Percentiles rank a stretch among this genome's conserved stretches.
phyloP scores from a whole-genome alignment of 2,888 invertebrate species.

The Euzetes globulus region DNA sequence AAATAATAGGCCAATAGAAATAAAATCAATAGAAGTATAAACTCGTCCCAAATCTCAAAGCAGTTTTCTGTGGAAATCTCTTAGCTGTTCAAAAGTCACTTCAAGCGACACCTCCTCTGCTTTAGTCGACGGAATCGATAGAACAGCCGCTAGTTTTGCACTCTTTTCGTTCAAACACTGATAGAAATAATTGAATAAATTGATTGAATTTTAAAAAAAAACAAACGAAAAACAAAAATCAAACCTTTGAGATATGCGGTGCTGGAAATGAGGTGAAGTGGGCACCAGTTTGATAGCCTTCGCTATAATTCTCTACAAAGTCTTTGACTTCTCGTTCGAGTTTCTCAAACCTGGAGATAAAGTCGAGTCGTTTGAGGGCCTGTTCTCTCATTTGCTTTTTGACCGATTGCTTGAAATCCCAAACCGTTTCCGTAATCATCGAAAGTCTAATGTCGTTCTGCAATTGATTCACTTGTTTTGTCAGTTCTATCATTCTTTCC shows the following conservation, averaged over 20 bases:
- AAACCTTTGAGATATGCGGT: conserved; percentile 35
- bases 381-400: conserved; percentile 27
- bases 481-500: neutral
- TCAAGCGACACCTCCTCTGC: neutral
- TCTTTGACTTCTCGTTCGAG: conserved; percentile 17
- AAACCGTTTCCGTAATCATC: conserved; percentile 30
- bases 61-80: conserved; percentile 7
- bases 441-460: conserved; percentile 26
- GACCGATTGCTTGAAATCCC: conserved; percentile 22
- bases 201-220: neutral
- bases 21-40: neutral
- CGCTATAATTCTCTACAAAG: conserved; percentile 18
- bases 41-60: neutral
- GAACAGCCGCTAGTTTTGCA: conserved; percentile 10
- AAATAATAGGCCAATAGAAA: neutral
- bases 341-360: conserved; percentile 22
- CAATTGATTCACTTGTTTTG: conserved; percentile 27
- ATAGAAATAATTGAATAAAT: neutral
- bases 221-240: neutral
- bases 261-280: conserved; percentile 30
- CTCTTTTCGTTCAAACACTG: conserved; percentile 18
- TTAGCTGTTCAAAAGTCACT: conserved; percentile 16
- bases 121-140: neutral
- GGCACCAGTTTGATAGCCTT: conserved; percentile 30
- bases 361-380: conserved; percentile 9